Evolutionary conservation across 2,113 vertebrate species (phyloP).

Genomic region (Cavia porcellus): DNA sequence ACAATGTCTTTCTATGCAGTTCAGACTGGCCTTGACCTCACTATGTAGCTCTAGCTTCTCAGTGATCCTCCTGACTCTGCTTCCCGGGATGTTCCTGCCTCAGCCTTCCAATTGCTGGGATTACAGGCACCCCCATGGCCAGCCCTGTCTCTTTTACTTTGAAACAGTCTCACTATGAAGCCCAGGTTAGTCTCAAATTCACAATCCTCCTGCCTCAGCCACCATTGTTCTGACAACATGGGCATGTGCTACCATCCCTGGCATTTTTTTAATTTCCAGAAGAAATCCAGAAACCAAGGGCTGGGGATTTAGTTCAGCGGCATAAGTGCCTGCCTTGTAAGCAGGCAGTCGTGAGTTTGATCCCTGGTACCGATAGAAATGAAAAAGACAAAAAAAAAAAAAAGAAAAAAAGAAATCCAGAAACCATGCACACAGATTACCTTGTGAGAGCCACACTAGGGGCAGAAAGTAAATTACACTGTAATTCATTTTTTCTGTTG

Average conservation of each 20-base stretch:
- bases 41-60: too few species aligned
- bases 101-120: too few species aligned
- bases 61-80: too few species aligned
- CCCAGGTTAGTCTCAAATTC: neutral
- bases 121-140: too few species aligned
- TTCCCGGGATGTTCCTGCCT: too few species aligned
- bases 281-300: neutral
- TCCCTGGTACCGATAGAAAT: too few species aligned
- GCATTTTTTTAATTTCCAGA: neutral
- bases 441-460: neutral
- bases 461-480: neutral
- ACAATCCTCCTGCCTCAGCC: neutral
- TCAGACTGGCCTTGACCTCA: neutral
- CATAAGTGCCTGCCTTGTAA: too few species aligned
- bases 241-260: neutral
- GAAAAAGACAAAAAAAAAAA: too few species aligned
- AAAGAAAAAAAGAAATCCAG: neutral
- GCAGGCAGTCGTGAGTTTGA: too few species aligned
- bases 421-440: neutral
- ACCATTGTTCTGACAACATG: neutral
- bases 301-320: too few species aligned
- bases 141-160: neutral
- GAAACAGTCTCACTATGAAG: neutral
- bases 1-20: neutral
- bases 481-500: neutral